phyloP scores from a whole-genome alignment of 2,888 invertebrate species.

The Lymantria dispar region DNA sequence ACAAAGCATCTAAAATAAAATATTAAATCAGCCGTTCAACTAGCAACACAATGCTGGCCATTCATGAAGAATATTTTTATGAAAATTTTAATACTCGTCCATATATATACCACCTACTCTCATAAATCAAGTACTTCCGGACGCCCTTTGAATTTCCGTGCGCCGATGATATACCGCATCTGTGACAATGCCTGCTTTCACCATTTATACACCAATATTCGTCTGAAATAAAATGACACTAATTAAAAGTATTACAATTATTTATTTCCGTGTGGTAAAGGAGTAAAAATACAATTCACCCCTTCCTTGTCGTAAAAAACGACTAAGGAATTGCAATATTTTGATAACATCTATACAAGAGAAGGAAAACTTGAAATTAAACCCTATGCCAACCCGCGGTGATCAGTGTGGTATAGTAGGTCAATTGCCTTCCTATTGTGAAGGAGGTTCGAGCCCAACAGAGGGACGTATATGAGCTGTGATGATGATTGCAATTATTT shows the following conservation, averaged over 20 bases:
- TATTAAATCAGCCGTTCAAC: conserved; percentile 27
- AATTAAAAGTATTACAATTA: no score
- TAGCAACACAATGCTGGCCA: conserved; percentile 26
- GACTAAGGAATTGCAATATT: no score
- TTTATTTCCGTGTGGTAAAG: no score
- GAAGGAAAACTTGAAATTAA: no score
- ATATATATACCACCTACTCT: conserved; percentile 63
- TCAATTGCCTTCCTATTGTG: no score
- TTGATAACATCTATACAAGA: no score
- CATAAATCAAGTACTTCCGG: conserved; percentile 77
- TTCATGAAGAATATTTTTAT: conserved; percentile 73
- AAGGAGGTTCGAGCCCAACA: no score
- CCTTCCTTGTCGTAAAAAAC: no score
- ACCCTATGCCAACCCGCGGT: no score
- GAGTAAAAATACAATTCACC: no score
- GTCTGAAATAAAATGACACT: conserved; percentile 58
- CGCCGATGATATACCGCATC: conserved; percentile 69
- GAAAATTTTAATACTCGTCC: conserved; percentile 71
- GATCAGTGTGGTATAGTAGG: no score
- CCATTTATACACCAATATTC: conserved; percentile 67
- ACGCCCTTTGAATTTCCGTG: conserved; percentile 72
- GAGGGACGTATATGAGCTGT: not conserved
- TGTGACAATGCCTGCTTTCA: conserved; percentile 68
- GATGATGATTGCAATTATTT: not conserved
- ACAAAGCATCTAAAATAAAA: conserved; percentile 1